Percentiles rank a stretch among this genome's conserved stretches.
Conservation (phyloP, 2,888 invertebrate species). For the Hirtodrosophila trivittata region DNA sequence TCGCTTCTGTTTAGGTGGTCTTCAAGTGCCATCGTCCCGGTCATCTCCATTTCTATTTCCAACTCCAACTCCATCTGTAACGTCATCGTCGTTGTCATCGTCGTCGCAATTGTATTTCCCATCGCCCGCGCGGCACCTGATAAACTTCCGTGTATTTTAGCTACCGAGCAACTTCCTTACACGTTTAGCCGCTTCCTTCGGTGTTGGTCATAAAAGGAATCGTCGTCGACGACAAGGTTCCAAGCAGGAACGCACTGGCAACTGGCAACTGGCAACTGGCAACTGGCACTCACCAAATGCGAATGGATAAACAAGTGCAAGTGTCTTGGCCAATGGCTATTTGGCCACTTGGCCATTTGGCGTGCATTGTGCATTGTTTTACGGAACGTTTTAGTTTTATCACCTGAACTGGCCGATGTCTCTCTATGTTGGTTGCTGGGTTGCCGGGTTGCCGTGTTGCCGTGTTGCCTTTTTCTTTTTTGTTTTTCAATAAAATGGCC, state of each 20-base stretch:
- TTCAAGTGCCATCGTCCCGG: too few relatives aligned
- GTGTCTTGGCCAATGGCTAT: constrained; percentile 42
- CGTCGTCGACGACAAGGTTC: constrained; percentile 1
- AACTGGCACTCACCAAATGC: constrained; percentile 1
- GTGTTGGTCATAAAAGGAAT: constrained; percentile 26
- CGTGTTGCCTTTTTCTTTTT: constrained; percentile 1
- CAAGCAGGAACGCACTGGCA: background rate
- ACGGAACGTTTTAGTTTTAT: constrained; percentile 48
- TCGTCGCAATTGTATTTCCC: background rate
- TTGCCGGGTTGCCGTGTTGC: constrained; percentile 28
- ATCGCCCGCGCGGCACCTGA: constrained; percentile 14
- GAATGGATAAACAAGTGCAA: constrained; percentile 17
- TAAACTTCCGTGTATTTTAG: constrained; percentile 35
- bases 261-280: background rate
- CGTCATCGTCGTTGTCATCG: too few relatives aligned
- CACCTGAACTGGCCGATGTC: constrained; percentile 28
- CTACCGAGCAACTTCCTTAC: constrained; percentile 36
- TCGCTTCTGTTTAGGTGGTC: too few relatives aligned
- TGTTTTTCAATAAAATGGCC: constrained; percentile 62
- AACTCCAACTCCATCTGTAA: too few relatives aligned
- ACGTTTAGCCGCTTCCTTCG: constrained; percentile 37
- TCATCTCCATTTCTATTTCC: too few relatives aligned
- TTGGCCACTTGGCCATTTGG: constrained; percentile 31
- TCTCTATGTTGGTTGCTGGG: constrained; percentile 4
- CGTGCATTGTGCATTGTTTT: constrained; percentile 32